Conservation (phyloP, 1,140 invertebrate genomes). For the Aphaenogaster ashmeadi region DNA sequence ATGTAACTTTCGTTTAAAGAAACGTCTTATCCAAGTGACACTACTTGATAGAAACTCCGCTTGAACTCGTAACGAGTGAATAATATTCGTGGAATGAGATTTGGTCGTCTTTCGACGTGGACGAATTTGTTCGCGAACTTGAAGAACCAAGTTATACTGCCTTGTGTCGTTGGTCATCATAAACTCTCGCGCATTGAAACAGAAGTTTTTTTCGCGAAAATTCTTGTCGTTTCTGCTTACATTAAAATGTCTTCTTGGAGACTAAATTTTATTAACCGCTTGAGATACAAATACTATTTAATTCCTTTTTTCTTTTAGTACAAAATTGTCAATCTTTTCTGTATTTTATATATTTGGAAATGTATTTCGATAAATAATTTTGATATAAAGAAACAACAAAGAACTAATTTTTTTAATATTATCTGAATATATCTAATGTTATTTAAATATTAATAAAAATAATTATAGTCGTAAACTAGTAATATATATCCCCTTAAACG, state of each 20-base stretch:
- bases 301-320: background rate
- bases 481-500: background rate
- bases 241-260: background rate
- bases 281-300: background rate
- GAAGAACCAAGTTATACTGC: conserved; percentile 5
- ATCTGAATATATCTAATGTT: no score
- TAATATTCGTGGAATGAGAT: conserved; percentile 60
- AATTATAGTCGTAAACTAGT: background rate
- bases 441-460: background rate
- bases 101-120: conserved; percentile 49
- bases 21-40: conserved; percentile 59
- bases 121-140: conserved; percentile 49
- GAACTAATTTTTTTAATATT: background rate
- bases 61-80: conserved; percentile 64
- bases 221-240: background rate
- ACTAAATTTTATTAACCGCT: conserved; percentile 12
- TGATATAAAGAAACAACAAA: background rate
- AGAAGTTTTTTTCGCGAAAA: background rate
- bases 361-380: background rate
- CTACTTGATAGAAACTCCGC: conserved; percentile 60
- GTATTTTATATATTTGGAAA: background rate
- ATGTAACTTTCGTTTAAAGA: conserved; percentile 65
- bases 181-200: conserved; percentile 35
- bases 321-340: background rate
- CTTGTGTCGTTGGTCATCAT: conserved; percentile 51